phyloP scores from a whole-genome alignment of 1,140 invertebrate genomes.

The Drosophila sproati region DNA sequence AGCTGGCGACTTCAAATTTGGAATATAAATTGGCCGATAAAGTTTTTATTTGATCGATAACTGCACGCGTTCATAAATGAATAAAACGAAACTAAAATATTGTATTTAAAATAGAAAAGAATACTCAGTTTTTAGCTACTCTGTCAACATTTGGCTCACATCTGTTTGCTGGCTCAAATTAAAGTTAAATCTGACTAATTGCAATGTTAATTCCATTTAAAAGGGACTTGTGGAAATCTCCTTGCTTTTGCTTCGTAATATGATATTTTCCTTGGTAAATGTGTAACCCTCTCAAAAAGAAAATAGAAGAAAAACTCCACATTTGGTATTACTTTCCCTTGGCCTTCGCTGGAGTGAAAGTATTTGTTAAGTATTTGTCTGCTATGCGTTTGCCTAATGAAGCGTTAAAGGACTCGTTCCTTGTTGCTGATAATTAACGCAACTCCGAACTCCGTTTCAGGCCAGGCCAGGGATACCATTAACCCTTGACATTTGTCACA shows the following conservation, averaged over 20 bases:
- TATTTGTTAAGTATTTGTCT: slow-evolving; percentile 25
- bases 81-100: too few species aligned
- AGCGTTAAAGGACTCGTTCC: slow-evolving; percentile 69
- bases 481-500: slow-evolving; percentile 79
- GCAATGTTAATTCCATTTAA: slow-evolving; percentile 13
- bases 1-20: too few species aligned
- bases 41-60: too few species aligned
- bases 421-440: slow-evolving; percentile 75
- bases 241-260: slow-evolving; percentile 42
- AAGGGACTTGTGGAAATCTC: slow-evolving; percentile 21
- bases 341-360: slow-evolving; percentile 1
- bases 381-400: slow-evolving; percentile 63
- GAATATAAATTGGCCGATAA: too few species aligned
- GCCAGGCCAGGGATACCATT: slow-evolving; percentile 58
- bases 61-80: too few species aligned
- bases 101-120: too few species aligned
- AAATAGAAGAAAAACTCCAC: background rate
- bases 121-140: background rate
- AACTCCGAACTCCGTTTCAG: slow-evolving; percentile 52
- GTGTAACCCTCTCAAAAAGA: slow-evolving; percentile 9
- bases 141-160: background rate
- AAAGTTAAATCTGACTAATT: slow-evolving; percentile 59
- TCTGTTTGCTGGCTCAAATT: background rate
- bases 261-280: slow-evolving; percentile 62
- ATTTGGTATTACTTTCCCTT: slow-evolving; percentile 54